phyloP scores from a whole-genome alignment of 2,113 vertebrate genomes.

The Tragelaphus imberbis region DNA sequence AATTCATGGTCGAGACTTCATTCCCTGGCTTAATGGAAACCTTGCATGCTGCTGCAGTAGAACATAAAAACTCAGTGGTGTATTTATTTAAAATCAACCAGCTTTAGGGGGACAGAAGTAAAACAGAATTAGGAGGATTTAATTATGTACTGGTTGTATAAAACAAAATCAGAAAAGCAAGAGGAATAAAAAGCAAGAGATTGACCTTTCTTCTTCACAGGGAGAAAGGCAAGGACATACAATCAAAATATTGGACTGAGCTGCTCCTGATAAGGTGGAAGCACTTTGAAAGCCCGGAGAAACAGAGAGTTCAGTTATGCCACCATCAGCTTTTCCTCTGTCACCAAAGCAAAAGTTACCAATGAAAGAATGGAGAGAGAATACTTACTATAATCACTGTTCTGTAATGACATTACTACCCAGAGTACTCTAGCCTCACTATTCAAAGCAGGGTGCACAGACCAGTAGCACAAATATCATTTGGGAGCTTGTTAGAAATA shows the following conservation, averaged over 20 bases:
- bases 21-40: background rate
- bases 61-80: background rate
- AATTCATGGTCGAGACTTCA: background rate
- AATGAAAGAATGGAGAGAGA: background rate
- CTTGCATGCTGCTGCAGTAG: background rate
- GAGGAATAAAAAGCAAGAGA: background rate
- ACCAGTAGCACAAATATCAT: background rate
- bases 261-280: background rate
- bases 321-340: background rate
- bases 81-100: background rate
- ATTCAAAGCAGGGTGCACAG: background rate
- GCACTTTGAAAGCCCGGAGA: background rate
- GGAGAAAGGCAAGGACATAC: background rate
- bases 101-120: background rate
- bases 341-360: background rate
- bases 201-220: background rate
- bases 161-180: background rate
- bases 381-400: background rate
- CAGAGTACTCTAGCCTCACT: background rate
- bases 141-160: background rate
- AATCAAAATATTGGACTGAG: background rate
- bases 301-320: background rate
- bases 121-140: conserved; percentile 1
- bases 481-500: background rate
- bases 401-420: background rate